Evolutionary conservation across 2,888 invertebrate genomes (phyloP), one percentile per base, ranked within the genome.

Genomic region (Pherbina coryleti): DNA sequence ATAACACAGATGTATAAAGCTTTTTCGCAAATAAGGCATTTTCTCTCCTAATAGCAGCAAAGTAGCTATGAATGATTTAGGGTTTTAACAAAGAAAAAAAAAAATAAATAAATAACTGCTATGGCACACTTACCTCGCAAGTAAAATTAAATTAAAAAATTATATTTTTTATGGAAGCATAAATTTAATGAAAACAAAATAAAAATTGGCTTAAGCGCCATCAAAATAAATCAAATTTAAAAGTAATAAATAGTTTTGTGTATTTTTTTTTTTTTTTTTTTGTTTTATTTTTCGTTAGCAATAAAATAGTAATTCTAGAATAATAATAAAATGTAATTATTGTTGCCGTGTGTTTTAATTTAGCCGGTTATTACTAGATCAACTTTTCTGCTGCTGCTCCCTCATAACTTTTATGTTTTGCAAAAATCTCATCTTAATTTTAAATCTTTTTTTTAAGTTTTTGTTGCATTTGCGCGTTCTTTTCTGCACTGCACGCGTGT

Each of bases 291-390:
- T 66, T 66, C 44, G 64, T 28, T 75, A 75, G 66, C 74, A 64
- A 66, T 75, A 66, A 66, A 75, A 74, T 74, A 66, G 25, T 73
- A 60, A 60, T 57, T 60, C 22, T 57, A 57, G 60, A 53, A 67
- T 67, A 60, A 49, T 72, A 72, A 60, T 37, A 66, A 75, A 75
- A 25, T 66, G 74, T 75, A 66, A 14, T 53, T 69, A 22, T 34
- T 70, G 51, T 73, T 73, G 57, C 66, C 51, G 53, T 53, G 74
- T 64, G 60, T 73, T 74, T 34, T 49, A 62, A 73, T 67, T 67
- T 67, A 67, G 67, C 67, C 22, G 67, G 44, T 44, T 67, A 37
- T 62, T 60, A 62, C 62, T 73, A 73, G n/a, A 44, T 73, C 57
- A 60, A 60, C 57, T 25, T 34, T 60, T 44, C 44, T 62, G 49